These are phyloP conservation scores for Nomada hirtipes DNA, from an alignment of 2,888 invertebrate species.

Conservation along the genomic window DNA sequence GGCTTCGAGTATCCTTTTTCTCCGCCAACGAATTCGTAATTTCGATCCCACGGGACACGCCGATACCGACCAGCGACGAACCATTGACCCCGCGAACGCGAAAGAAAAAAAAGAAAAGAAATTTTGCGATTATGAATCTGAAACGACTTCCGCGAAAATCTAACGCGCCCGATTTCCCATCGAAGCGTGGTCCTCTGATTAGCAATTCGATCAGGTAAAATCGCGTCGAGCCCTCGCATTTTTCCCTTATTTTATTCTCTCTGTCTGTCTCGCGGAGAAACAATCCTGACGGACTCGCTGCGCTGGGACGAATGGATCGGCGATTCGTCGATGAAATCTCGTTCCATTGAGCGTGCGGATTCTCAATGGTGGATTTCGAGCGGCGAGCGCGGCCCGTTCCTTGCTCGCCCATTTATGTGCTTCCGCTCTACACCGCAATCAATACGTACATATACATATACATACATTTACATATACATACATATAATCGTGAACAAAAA, in stretches of 20 bases:
- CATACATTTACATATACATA: constrained; percentile 30
- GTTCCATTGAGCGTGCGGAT: neutral
- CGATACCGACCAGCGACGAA: neutral
- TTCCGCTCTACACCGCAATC: constrained; percentile 21
- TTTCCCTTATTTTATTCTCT: neutral
- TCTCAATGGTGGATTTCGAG: constrained; percentile 4
- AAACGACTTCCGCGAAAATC: constrained; percentile 7
- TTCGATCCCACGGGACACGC: neutral
- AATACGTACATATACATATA: constrained; percentile 51
- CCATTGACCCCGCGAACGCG: neutral
- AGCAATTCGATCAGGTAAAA: constrained; percentile 5
- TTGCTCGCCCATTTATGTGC: neutral
- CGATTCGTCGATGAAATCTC: constrained; percentile 31
- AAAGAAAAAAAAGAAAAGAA: neutral
- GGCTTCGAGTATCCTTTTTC: neutral
- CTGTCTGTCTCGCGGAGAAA: neutral
- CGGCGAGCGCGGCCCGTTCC: constrained; percentile 20
- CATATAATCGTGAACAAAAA: constrained; percentile 28
- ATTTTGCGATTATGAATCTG: constrained; percentile 13
- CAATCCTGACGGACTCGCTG: neutral
- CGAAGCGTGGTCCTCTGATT: constrained; percentile 27
- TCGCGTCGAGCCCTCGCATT: neutral
- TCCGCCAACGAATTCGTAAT: constrained; percentile 1
- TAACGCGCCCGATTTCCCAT: neutral
- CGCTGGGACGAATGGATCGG: constrained; percentile 16